phyloP scores from a whole-genome alignment of 2,113 vertebrate species.

The Phodopus roborovskii region DNA sequence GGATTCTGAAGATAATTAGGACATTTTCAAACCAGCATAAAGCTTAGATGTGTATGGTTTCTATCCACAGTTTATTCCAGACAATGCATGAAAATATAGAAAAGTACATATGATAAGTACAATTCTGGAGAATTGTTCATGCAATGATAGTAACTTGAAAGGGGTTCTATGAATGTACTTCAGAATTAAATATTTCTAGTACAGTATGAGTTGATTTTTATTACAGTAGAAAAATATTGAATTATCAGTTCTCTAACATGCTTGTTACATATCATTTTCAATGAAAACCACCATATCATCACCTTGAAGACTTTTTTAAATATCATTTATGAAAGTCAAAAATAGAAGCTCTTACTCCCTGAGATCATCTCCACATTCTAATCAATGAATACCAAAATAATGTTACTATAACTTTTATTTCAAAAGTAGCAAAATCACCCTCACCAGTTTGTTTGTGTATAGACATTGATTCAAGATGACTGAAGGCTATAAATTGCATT shows the following conservation, averaged over 20 bases:
- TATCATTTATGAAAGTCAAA: background rate
- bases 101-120: background rate
- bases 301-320: background rate
- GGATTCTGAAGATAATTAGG: background rate
- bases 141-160: background rate
- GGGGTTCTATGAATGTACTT: background rate
- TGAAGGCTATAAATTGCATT: background rate
- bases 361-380: background rate
- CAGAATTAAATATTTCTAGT: background rate
- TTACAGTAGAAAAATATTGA: background rate
- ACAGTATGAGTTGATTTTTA: background rate
- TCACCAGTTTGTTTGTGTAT: background rate
- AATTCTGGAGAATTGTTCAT: background rate
- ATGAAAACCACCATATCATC: background rate
- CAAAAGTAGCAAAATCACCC: background rate
- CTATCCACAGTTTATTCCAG: background rate
- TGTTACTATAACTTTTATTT: background rate
- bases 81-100: background rate
- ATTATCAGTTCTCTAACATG: background rate
- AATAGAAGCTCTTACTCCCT: background rate
- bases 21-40: background rate
- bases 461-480: background rate
- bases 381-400: background rate
- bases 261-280: constrained; percentile 3
- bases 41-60: background rate